Conservation (phyloP, 1,140 invertebrate genomes). For the Bombyx mandarina region DNA sequence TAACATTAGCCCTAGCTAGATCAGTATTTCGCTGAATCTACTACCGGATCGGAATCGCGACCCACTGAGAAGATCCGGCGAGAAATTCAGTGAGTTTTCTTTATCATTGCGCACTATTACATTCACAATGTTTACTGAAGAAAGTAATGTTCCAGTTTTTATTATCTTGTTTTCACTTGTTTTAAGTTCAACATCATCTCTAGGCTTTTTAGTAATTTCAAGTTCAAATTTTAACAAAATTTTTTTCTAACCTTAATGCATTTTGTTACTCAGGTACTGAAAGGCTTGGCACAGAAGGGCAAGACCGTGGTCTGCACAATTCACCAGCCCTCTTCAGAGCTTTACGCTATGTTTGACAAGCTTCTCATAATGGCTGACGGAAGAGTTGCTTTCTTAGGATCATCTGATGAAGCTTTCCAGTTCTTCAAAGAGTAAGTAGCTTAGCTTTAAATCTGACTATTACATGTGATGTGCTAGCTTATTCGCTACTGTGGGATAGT, state of each 20-base stretch:
- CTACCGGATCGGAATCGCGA: too few species aligned
- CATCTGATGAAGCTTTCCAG: constrained; percentile 80
- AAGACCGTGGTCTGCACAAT: constrained; percentile 96
- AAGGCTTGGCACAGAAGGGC: constrained; percentile 83
- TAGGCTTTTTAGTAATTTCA: not conserved
- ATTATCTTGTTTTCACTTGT: too few species aligned
- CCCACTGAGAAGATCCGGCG: too few species aligned
- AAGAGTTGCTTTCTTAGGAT: constrained; percentile 90
- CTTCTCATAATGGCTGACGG: constrained; percentile 94
- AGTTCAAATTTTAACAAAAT: not conserved
- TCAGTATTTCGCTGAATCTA: too few species aligned
- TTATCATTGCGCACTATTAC: too few species aligned
- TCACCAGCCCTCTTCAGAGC: constrained; percentile 95
- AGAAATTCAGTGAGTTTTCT: too few species aligned
- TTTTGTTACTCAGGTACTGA: constrained; percentile 72
- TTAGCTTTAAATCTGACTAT: not conserved
- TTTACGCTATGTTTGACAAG: constrained; percentile 94
- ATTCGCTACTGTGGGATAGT: too few species aligned
- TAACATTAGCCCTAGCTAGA: too few species aligned
- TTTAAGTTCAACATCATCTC: too few species aligned
- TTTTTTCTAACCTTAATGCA: not conserved
- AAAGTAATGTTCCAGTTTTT: too few species aligned
- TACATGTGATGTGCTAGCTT: not conserved
- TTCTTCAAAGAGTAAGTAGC: constrained; percentile 86
- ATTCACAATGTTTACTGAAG: too few species aligned